phyloP scores from a whole-genome alignment of 1,140 invertebrate species.

The Pseudomyrmex gracilis region DNA sequence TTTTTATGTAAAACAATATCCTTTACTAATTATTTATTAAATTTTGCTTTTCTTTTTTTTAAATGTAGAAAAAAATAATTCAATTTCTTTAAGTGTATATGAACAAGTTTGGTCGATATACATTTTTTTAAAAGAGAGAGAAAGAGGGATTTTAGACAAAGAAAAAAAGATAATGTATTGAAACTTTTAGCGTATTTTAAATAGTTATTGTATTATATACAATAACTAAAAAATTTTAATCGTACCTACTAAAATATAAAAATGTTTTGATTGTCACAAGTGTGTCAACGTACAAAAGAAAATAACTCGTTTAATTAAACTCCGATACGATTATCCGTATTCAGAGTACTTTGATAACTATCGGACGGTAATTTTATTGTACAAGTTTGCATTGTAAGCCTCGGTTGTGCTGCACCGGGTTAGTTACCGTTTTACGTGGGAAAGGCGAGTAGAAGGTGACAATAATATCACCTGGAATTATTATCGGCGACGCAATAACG shows the following conservation, averaged over 20 bases:
- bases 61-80: not conserved
- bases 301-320: constrained; percentile 38
- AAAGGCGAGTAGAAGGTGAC: constrained; percentile 47
- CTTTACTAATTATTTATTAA: no score
- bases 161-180: no score
- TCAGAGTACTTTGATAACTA: constrained; percentile 21
- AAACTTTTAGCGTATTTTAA: no score
- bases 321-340: constrained; percentile 6
- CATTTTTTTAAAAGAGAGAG: no score
- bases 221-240: not conserved
- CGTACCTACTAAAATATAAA: not conserved
- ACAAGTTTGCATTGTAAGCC: constrained; percentile 23
- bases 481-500: constrained; percentile 52
- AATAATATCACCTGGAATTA: constrained; percentile 59
- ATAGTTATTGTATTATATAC: not conserved
- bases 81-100: not conserved
- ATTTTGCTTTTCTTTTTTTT: no score
- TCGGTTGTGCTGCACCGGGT: not conserved
- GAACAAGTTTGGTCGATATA: not conserved
- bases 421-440: constrained; percentile 30
- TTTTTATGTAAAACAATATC: not conserved
- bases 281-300: not conserved
- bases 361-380: constrained; percentile 20
- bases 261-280: constrained; percentile 10
- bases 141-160: no score